Evolutionary conservation across 2,113 vertebrate genomes (phyloP), one percentile per base, ranked within the genome.

Genomic region (Echinops telfairi): DNA sequence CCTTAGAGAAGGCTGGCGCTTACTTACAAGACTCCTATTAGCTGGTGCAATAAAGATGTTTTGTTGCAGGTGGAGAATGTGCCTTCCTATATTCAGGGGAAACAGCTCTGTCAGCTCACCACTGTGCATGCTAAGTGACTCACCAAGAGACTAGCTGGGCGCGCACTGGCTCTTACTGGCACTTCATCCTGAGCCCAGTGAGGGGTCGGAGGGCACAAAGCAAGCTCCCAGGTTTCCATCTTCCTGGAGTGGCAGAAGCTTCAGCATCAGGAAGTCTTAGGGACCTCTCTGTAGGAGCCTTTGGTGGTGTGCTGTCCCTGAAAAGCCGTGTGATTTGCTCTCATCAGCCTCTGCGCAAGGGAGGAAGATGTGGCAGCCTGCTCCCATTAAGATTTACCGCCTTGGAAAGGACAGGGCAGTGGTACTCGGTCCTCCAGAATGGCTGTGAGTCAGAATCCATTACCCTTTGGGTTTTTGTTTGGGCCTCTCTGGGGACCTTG

Each of bases 31-130:
- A 92, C 47, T 77, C 77, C 60, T 81, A 47, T 25, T 62, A 71
- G 91, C 85, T 82, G 86, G 75, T 80, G 73, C 73, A 81, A 53
- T 88, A 80, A 43, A 75, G 94, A 47, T 66, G 38, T 76, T 91
- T 95, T 84, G 53, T 82, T 57, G 53, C 20, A 36, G 53, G 60
- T 64, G 82, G 86, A 60, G 64, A 33, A 43, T 62, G 31, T 57
- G 80, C 47, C 76, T 90, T 91, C 82, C 43, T 93, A 40, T 36
- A 62, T 25, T 36, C 53, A 83, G 33, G 66, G 81, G 82, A 68
- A 71, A 80, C 10, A 23, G 57, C 47, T 31, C 83, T 95, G 85
- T 29, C 47, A 25, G 15, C 85, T 80, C 16, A n/a, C 64, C 1
- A 33, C 66, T 23, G 29, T 43, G 58, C 1, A 0, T 58, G 17